Evolutionary conservation across 2,113 vertebrate species (phyloP), one percentile per base, ranked within the genome.

Genomic region (Polypterus bichir): DNA sequence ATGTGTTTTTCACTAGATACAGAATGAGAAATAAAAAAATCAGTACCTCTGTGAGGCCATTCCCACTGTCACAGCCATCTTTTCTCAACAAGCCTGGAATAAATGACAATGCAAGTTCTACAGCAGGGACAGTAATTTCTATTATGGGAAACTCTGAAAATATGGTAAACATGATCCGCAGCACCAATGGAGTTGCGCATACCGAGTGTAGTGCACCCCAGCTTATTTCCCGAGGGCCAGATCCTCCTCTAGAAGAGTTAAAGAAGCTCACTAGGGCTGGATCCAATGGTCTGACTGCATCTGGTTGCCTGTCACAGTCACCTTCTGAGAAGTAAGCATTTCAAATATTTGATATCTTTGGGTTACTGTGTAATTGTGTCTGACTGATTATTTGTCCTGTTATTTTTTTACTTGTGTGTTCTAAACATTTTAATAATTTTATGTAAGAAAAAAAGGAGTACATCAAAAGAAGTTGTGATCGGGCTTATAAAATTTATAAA

Each of bases 11-110:
- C 61, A 3, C 9, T 54, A 97, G 94, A 68, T 94, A 94, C 4
- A 84, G 94, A 74, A 80, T 97, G 78, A 89, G 91, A 76, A 97
- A 97, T 80, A 97, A 97, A 82, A 97, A 97, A 84, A 91, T 91
- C 76, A 82, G 80, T 49, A 87, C 84, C 6, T 85, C 83, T 68
- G 81, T 86, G 66, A 88, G 91, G 64, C 79, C 86, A 0, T 92
- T 93, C 75, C 88, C 89, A 47, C 77, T 92, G 56, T 57, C 66
- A 4, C 76, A 77, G 3, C 73, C 75, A 9, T 68, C 73, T 51
- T 59, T 78, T 67, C 84, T 87, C 7, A 93, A 91, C 61, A 88
- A 88, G 84, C 77, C 83, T 69, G 86, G 87, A 27, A 80, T 84
- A 2, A 80, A 77, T 46, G 85, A 73, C 73, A 76, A 77, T 1